Conservation (phyloP, 2,113 vertebrate species). For the Ursus arctos region DNA sequence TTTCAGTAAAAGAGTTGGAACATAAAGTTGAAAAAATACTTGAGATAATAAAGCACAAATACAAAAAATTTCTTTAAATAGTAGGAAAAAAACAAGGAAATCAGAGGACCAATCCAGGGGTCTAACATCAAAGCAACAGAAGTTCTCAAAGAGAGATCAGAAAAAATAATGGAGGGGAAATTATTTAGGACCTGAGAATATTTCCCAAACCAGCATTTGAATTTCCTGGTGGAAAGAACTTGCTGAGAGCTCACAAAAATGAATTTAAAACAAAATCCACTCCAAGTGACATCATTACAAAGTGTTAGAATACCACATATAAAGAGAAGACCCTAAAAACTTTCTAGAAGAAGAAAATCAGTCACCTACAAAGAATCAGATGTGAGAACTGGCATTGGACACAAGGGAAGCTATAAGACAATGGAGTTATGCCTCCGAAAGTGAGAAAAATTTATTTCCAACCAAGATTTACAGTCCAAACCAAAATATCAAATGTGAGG, state of each 20-base stretch:
- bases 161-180: background rate
- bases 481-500: background rate
- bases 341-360: background rate
- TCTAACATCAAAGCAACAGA: background rate
- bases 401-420: background rate
- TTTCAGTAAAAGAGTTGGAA: background rate
- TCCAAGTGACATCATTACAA: background rate
- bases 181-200: background rate
- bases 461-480: background rate
- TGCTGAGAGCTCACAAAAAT: background rate
- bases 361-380: background rate
- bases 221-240: background rate
- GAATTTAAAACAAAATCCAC: background rate
- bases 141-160: background rate
- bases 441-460: background rate
- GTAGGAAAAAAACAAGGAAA: background rate
- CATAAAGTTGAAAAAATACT: background rate
- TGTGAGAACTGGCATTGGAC: background rate
- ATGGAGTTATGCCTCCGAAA: background rate
- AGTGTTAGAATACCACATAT: background rate
- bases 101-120: background rate
- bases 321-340: background rate
- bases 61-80: background rate
- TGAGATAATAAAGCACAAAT: background rate
- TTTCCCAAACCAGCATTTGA: slow-evolving; percentile 10